Evolutionary conservation across 2,113 vertebrate species (phyloP).

Genomic region (Muscicapa adusta): DNA sequence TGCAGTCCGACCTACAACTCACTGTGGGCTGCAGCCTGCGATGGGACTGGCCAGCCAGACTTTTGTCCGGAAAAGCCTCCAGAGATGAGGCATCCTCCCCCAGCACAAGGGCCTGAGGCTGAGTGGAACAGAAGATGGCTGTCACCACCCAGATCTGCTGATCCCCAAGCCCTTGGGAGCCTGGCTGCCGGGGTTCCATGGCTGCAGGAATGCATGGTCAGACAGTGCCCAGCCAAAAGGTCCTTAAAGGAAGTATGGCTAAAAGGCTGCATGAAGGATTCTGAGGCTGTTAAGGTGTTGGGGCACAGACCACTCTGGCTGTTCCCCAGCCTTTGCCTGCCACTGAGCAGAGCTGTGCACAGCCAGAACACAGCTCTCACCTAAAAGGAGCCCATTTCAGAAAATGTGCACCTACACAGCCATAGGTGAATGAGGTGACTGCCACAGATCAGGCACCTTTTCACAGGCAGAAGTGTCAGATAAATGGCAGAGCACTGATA

Average conservation of each 20-base stretch:
- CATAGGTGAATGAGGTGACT: not conserved
- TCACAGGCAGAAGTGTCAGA: not conserved
- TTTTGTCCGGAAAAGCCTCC: not conserved
- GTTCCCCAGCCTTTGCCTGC: not conserved
- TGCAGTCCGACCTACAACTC: fast-evolving
- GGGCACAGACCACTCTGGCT: not conserved
- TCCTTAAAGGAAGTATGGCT: not conserved
- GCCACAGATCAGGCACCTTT: not conserved
- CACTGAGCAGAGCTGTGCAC: fast-evolving
- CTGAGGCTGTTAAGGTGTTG: not conserved
- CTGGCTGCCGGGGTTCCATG: not conserved
- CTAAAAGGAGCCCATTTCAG: not conserved
- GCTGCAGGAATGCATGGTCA: not conserved
- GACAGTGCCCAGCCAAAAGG: not conserved
- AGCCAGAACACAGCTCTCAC: not conserved
- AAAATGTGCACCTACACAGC: not conserved
- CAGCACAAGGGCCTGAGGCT: not conserved
- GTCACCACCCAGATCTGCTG: not conserved
- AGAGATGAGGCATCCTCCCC: not conserved
- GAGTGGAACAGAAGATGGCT: not conserved
- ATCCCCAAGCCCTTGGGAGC: not conserved
- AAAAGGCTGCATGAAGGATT: not conserved
- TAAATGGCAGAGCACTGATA: not conserved
- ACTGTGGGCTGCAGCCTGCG: fast-evolving
- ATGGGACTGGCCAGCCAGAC: not conserved